Percentiles rank a stretch among this genome's conserved stretches.
These are phyloP conservation scores for Apteryx owenii DNA, from an alignment of 2,113 vertebrate genomes.

Conservation along the genomic window DNA sequence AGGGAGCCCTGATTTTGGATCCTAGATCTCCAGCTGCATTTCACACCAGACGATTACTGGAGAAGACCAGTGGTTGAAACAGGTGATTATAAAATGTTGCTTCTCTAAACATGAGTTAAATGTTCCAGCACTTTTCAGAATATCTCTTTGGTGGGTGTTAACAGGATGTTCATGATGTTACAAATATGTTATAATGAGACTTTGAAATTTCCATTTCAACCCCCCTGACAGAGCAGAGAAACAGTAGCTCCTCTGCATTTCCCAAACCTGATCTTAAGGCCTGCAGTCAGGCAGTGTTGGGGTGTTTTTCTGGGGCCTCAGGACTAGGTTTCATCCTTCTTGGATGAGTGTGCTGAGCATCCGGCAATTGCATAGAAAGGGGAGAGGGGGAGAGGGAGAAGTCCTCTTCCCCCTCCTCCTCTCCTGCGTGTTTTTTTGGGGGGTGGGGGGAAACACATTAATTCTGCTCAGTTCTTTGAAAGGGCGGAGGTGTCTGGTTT, in stretches of 20 bases:
- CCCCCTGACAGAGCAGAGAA: background rate
- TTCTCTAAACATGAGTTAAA: background rate
- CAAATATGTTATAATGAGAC: accelerated
- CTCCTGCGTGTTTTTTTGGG: background rate
- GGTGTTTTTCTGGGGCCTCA: background rate
- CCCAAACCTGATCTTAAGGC: background rate
- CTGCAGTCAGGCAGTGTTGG: background rate
- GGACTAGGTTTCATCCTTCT: background rate
- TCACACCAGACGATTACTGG: too few species aligned
- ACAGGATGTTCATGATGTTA: accelerated
- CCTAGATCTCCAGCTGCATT: too few species aligned
- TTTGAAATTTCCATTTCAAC: background rate
- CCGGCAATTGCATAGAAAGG: background rate
- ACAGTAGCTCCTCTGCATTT: accelerated
- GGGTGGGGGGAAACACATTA: background rate
- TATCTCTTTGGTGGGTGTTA: background rate
- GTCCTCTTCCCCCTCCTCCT: background rate
- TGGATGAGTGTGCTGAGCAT: accelerated
- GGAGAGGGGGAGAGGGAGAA: background rate
- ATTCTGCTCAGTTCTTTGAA: background rate
- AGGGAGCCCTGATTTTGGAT: too few species aligned
- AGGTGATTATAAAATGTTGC: too few species aligned
- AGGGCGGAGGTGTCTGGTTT: background rate
- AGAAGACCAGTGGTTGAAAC: too few species aligned
- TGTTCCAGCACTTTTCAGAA: background rate